Base-by-base conservation (phyloP, 2,888 invertebrate species). In the Steinernema scapterisci region DNA sequence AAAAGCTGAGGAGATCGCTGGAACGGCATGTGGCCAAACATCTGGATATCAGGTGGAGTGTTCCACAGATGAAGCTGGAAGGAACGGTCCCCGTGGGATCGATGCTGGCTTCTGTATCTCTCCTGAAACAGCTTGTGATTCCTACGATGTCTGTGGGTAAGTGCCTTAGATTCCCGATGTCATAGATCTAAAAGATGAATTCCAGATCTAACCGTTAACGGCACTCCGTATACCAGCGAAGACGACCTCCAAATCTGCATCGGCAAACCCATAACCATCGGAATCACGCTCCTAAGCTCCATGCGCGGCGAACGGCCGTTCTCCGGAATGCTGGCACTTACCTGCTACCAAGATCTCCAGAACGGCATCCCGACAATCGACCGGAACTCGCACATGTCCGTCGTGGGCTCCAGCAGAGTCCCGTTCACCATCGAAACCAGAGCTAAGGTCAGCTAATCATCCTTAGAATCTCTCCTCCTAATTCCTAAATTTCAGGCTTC, bases 21-120 rank as follows among this genome's bases (percentile, higher is more conserved):
- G 86, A 86, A 45, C 76, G 73, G 19, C 86, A 86, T 74, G 82
- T 86, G 3, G 82, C 85, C 6, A 79, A 80, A 6, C 85, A 86
- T 78, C 73, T 86, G 44, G 85, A 85, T 70, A 86, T 86, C 46
- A 78, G 82, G 44, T 86, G 86, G 86, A 75, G 76, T 0, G 85
- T 86, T 71, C 82, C 84, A 0, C 78, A 77, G 1, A 77, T 83
- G 46, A 79, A 80, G 82, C 75, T 86, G 48, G 80, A 84, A 5
- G 86, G 86, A 9, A 79, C 80, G 23, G 86, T 86, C 5, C 86
- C 86, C 1, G 83, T 86, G 19, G 86, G 86, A 1, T 81, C 86
- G 0, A 78, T 86, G 11, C 78, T 86, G 6, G 84, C 86, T 0
- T 84, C 84, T 0, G 86, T 87, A 1, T 78, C 85, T 7, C 81